Evolutionary conservation across 2,797 vertebrate species (phyloP), one percentile per base, ranked within the genome.

Genomic region (Glyptemys insculpta): DNA sequence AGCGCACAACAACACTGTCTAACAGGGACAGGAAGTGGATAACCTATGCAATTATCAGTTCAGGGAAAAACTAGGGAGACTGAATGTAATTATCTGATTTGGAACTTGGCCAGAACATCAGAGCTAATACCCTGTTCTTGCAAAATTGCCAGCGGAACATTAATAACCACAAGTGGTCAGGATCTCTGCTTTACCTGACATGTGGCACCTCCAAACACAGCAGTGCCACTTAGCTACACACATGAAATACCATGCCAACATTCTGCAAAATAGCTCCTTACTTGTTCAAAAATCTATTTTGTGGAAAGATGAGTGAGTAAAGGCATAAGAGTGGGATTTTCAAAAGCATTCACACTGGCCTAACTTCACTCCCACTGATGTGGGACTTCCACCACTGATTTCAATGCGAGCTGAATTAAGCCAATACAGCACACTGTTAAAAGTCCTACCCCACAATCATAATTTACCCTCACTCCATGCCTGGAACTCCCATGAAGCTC

Each of bases 111-210:
- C 94, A 95, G 87, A 34, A 15, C 47, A 53, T 84, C 0, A 0
- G 50, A 44, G 90, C 54, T 85, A 91, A 96, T 25, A 68, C 91
- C 54, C 57, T 86, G 44, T 56, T 96, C 74, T 68, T 83, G 89
- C 0, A 86, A 95, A 95, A 62, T n/a, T 50, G 74, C 83, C 85
- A 76, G 85, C 86, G 84, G 81, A 95, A 62, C 18, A 82, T 27
- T 53, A n/a, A 89, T 62, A 90, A 23, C 65, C 74, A 34, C 34
- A 78, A 88, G 89, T 56, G 94, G 95, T 97, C 97, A 97, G 83
- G 84, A 92, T 27, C 91, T 85, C 79, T 91, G 82, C 74, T 97
- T 94, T 91, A 68, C 23, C 88, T 94, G 94, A 95, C 94, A 96
- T 86, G 95, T 95, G 68, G 53, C 81, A 79, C 94, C 53, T 92